phyloP scores from a whole-genome alignment of 2,797 vertebrate species.

The Carduelis carduelis region DNA sequence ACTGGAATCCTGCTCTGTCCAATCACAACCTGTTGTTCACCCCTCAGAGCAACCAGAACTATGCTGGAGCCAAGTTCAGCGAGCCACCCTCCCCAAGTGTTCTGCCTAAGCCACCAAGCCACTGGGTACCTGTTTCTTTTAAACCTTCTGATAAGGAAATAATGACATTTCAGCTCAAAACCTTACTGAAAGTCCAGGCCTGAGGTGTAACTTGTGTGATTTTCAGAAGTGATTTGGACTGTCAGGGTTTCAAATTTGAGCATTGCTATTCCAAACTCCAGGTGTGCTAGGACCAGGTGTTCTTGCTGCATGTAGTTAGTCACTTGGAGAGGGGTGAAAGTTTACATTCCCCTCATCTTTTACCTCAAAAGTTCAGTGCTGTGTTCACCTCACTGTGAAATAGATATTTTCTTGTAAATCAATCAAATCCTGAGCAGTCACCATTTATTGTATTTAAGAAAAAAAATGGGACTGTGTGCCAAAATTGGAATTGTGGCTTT shows the following conservation, averaged over 20 bases:
- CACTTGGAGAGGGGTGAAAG: background rate
- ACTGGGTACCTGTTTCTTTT: slow-evolving; percentile 92
- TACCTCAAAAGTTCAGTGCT: slow-evolving; percentile 8
- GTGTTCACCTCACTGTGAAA: slow-evolving; percentile 38
- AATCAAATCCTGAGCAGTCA: background rate
- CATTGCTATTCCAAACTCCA: background rate
- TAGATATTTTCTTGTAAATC: background rate
- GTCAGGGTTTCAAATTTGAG: slow-evolving; percentile 35
- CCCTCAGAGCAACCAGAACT: slow-evolving; percentile 86
- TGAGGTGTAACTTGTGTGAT: slow-evolving; percentile 66
- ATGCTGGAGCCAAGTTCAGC: slow-evolving; percentile 96
- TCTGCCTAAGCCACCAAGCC: slow-evolving; percentile 94
- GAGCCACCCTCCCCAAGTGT: slow-evolving; percentile 95
- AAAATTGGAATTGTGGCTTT: background rate
- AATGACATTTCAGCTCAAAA: slow-evolving; percentile 97
- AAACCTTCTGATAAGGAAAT: slow-evolving; percentile 90
- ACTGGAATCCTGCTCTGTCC: slow-evolving; percentile 84
- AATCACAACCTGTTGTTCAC: slow-evolving; percentile 84
- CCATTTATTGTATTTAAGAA: background rate
- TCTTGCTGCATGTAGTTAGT: slow-evolving; percentile 3
- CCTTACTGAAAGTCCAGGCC: slow-evolving; percentile 94
- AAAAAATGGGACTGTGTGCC: background rate
- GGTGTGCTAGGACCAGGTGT: background rate
- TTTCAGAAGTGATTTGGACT: background rate
- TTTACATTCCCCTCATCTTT: background rate